Percentiles rank a stretch among this genome's conserved stretches.
These are phyloP conservation scores for Cydia fagiglandana DNA, from an alignment of 1,140 invertebrate species.

Conservation along the genomic window DNA sequence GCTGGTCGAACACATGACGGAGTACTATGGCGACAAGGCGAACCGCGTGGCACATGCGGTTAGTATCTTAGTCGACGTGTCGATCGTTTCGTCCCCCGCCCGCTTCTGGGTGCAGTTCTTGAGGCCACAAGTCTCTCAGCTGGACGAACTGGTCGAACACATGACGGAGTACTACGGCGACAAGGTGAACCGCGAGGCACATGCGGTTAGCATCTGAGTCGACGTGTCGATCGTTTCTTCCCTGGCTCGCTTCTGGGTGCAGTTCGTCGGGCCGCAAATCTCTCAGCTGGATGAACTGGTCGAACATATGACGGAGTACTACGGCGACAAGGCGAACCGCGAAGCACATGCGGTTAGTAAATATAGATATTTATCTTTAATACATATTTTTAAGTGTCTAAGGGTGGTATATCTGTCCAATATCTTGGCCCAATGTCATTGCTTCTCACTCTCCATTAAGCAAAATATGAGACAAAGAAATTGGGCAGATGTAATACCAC, in stretches of 20 bases:
- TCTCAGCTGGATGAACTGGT: conserved; percentile 86
- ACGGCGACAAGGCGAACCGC: conserved; percentile 82
- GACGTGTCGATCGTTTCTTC: conserved; percentile 37
- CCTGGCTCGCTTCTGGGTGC: conserved; percentile 91
- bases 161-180: conserved; percentile 89
- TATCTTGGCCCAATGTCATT: too few species aligned
- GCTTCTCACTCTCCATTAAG: too few species aligned
- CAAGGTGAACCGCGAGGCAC: conserved; percentile 81
- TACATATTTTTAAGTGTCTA: too few species aligned
- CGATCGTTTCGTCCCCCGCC: too few species aligned
- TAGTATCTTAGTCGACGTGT: too few species aligned
- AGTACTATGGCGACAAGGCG: conserved; percentile 84
- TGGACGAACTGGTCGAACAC: conserved; percentile 86
- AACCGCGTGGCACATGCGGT: conserved; percentile 80
- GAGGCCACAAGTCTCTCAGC: conserved; percentile 83
- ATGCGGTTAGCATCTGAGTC: conserved; percentile 46
- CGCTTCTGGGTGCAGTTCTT: conserved; percentile 92
- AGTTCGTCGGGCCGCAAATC: conserved; percentile 85
- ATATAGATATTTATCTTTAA: too few species aligned
- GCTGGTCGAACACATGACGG: conserved; percentile 88
- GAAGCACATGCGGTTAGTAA: conserved; percentile 72
- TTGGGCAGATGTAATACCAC: too few species aligned
- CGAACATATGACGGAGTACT: conserved; percentile 89
- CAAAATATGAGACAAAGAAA: too few species aligned
- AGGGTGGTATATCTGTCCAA: too few species aligned